Evolutionary conservation across 1,140 invertebrate genomes (phyloP).

Genomic region (Limonius californicus): DNA sequence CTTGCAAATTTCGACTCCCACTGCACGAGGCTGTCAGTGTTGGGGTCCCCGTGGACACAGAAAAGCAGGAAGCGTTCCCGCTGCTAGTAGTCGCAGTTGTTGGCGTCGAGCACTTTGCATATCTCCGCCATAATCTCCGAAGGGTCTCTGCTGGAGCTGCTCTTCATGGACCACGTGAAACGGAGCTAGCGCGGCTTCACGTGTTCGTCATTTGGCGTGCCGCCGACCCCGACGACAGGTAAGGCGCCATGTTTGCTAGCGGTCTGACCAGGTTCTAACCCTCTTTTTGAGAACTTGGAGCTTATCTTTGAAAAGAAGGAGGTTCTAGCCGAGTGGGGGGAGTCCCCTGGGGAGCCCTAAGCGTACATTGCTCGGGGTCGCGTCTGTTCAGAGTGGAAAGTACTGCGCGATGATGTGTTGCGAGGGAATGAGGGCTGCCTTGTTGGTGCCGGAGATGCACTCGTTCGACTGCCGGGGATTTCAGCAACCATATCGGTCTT

Average conservation of each 20-base stretch:
- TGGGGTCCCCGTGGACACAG: conserved; percentile 98
- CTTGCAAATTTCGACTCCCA: conserved; percentile 99
- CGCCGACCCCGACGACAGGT: conserved; percentile 42
- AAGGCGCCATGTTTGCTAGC: conserved; percentile 47
- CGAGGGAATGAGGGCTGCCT: conserved; percentile 77
- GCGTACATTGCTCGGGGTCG: conserved; percentile 58
- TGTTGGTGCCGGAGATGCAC: conserved; percentile 60
- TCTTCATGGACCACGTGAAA: conserved; percentile 99
- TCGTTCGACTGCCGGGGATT: conserved; percentile 56
- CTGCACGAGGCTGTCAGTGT: conserved; percentile 97
- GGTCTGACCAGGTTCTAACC: conserved; percentile 44
- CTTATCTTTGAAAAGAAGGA: conserved; percentile 98
- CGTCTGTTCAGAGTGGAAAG: conserved; percentile 87
- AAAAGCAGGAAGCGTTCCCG: conserved; percentile 94
- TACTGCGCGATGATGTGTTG: conserved; percentile 89
- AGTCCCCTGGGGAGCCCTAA: conserved; percentile 50
- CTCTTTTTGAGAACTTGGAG: conserved; percentile 91
- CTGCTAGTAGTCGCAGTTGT: conserved; percentile 99
- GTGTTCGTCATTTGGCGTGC: conserved; percentile 74
- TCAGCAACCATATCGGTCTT: conserved; percentile 63
- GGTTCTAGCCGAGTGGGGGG: conserved; percentile 68
- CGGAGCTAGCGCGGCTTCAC: conserved; percentile 94
- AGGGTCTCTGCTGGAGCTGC: conserved; percentile 95
- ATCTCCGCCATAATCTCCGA: conserved; percentile 99
- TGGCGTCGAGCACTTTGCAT: conserved; percentile 95